These are phyloP conservation scores for Limanda limanda DNA, from an alignment of 2,113 vertebrate species.

Conservation along the genomic window DNA sequence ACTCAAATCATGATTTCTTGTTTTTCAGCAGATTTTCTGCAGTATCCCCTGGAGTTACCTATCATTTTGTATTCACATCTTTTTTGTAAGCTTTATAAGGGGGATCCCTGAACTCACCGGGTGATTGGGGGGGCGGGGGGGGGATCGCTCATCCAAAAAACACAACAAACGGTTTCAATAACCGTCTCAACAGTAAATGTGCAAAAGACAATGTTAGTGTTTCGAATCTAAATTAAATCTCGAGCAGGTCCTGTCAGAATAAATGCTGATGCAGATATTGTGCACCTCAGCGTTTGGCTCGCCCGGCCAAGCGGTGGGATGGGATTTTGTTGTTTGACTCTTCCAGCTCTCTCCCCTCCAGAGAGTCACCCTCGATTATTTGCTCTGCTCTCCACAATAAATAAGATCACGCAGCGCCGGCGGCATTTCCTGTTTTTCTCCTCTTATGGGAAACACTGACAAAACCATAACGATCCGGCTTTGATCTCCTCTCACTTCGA, in stretches of 20 bases:
- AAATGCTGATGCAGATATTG: constrained; percentile 21
- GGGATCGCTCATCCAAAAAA: constrained; percentile 1
- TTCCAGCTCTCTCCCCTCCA: constrained; percentile 34
- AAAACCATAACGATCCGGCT: constrained; percentile 25
- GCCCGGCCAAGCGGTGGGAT: constrained; percentile 24
- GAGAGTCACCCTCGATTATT: constrained; percentile 66
- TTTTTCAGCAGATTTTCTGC: not conserved
- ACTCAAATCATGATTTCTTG: no score
- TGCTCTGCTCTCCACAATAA: constrained; percentile 61
- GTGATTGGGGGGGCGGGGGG: not conserved
- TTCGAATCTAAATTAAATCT: constrained; percentile 10
- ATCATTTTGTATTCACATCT: not conserved
- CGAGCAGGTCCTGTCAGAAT: not conserved
- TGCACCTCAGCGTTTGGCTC: constrained; percentile 9
- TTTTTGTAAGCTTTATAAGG: not conserved
- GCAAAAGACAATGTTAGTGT: constrained; percentile 10
- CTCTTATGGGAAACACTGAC: constrained; percentile 59
- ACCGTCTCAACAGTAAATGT: constrained; percentile 5
- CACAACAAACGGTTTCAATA: constrained; percentile 4
- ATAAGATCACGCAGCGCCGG: constrained; percentile 49
- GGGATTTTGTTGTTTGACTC: constrained; percentile 46
- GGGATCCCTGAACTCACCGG: constrained; percentile 12
- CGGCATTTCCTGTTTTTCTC: constrained; percentile 63
- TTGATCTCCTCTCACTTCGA: constrained; percentile 53
- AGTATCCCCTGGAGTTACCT: not conserved